Conservation (phyloP, 2,888 invertebrate genomes). For the Cenopis cana region DNA sequence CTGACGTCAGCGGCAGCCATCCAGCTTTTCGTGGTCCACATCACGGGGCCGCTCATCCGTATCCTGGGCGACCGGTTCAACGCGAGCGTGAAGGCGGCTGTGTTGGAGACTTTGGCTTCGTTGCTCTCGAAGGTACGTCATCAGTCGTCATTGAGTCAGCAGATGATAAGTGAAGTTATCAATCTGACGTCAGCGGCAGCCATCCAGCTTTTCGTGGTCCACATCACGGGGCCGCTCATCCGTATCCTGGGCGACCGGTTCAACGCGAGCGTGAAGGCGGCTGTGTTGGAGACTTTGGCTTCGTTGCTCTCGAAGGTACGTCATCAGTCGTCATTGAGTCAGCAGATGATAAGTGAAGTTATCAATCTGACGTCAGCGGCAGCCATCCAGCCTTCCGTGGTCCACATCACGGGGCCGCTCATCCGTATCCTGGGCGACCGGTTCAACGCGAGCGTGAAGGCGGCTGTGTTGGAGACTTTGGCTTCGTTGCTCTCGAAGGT, state of each 20-base stretch:
- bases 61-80: constrained; percentile 98
- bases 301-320: constrained; percentile 94
- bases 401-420: constrained; percentile 99
- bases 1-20: constrained; percentile 94
- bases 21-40: constrained; percentile 97
- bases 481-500: constrained; percentile 96
- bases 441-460: constrained; percentile 97
- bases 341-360: constrained; percentile 87
- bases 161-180: constrained; percentile 94
- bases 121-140: constrained; percentile 92
- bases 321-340: neutral
- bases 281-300: constrained; percentile 97
- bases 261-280: constrained; percentile 96
- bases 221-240: constrained; percentile 99
- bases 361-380: constrained; percentile 93
- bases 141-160: constrained; percentile 52
- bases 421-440: too few species aligned
- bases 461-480: constrained; percentile 98
- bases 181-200: constrained; percentile 93
- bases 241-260: constrained; percentile 98
- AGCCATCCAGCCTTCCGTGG: constrained; percentile 97
- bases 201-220: constrained; percentile 97
- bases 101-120: constrained; percentile 96
- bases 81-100: constrained; percentile 97
- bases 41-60: constrained; percentile 98